Evolutionary conservation across 37 sponge, comb jelly and placozoan genomes (phyloP), one percentile per base, ranked within the genome.

Genomic region (Diacarnus erythraeanus): DNA sequence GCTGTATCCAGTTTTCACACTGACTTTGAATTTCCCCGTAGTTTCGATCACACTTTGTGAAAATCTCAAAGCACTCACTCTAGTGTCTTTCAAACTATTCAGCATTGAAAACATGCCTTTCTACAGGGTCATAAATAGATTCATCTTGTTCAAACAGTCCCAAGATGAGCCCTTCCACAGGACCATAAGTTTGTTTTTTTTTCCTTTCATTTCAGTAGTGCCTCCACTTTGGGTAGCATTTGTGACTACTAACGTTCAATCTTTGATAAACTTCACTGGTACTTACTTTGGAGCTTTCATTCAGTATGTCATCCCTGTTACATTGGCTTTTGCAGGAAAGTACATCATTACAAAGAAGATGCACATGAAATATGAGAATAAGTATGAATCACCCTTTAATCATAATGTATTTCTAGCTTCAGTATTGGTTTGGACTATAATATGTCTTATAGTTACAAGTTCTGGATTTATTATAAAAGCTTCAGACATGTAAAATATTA

Each of bases 1-100:
- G 26, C 85, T 99, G 40, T 99, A 94, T 78, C 99, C 99, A 1
- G 99, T 99, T 38, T 96, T 99, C 83, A 90, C 93, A 40, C 93
- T 99, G 35, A 94, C 86, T 57, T 87, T 95, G 8, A 99, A 92
- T 86, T 99, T 94, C 73, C 99, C 99, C 38, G 96, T 99, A 81
- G 96, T 99, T 54, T 87, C 88, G 12, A 87, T 99, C 67, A 99
- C 99, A 0, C 92, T 99, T 25, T 78, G 99, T 26, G 98, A 99
- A 64, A 99, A 97, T 39, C 83, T 99, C 42, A 99, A 99, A 77
- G 82, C 91, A 17, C 83, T 99, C 12, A 77, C 81, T 40, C 74
- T 57, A 29, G 15, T 51, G 2, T 6, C 90, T 21, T 18, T 80
- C 31, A 80, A 76, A 63, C 56, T 1, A 34, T 37, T 44, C 51